Percentiles rank a stretch among this genome's conserved stretches.
Evolutionary conservation across 2,797 vertebrate genomes (phyloP).

Genomic region (Notolabrus celidotus): DNA sequence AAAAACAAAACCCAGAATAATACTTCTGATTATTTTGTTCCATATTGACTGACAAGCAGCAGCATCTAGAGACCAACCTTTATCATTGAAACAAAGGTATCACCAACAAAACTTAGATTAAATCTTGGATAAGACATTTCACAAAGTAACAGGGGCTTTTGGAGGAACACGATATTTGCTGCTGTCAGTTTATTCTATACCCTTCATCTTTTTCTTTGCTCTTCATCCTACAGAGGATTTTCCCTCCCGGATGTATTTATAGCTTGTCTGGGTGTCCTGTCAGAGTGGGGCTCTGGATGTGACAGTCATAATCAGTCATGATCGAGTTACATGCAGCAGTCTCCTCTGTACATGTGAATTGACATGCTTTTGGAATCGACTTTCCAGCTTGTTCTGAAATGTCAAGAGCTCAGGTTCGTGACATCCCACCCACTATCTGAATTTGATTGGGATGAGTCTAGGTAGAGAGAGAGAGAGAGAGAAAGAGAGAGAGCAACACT

Average conservation of each 20-base stretch:
- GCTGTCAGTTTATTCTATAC: background rate
- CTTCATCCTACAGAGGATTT: constrained; percentile 16
- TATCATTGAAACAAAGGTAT: background rate
- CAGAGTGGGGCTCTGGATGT: constrained; percentile 30
- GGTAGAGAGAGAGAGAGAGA: no score
- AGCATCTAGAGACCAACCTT: background rate
- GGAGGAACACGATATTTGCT: background rate
- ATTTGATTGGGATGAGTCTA: no score
- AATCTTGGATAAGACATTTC: background rate
- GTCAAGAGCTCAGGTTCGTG: no score
- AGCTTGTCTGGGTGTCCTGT: constrained; percentile 30
- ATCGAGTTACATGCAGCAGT: constrained; percentile 50
- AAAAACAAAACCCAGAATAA: no score
- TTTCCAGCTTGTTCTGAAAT: background rate
- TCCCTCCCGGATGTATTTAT: constrained; percentile 46
- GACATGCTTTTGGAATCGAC: constrained; percentile 19
- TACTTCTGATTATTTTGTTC: no score
- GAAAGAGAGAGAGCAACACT: no score
- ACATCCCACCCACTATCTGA: background rate
- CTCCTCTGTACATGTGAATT: constrained; percentile 14
- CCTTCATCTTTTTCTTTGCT: no score
- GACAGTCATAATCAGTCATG: constrained; percentile 44
- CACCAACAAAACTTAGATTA: background rate
- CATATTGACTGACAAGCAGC: background rate
- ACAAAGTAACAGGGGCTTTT: constrained; percentile 7